Conservation (phyloP, 2,797 vertebrate species). For the Hyperoplus lanceolatus region DNA sequence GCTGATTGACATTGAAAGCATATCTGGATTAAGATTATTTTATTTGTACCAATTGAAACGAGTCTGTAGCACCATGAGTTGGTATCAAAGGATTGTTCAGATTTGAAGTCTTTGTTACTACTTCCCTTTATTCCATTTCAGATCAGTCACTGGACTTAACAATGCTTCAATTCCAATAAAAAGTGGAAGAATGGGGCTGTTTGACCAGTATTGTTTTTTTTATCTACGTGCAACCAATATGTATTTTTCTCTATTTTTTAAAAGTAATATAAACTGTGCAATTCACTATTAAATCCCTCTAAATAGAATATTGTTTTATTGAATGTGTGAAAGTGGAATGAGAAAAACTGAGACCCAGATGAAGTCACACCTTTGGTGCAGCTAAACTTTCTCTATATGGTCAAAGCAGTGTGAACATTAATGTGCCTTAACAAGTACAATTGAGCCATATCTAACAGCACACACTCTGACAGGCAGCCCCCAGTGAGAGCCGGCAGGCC, state of each 20-base stretch:
- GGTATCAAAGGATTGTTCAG: too few species aligned
- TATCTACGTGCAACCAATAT: too few species aligned
- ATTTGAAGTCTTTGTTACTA: too few species aligned
- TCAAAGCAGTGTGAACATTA: background rate
- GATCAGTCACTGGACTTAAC: too few species aligned
- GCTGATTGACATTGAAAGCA: background rate
- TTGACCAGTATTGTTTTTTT: too few species aligned
- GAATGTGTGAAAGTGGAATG: background rate
- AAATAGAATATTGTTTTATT: background rate
- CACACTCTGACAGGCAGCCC: constrained; percentile 55
- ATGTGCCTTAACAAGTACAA: constrained; percentile 44
- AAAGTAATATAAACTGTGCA: background rate
- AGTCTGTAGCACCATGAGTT: too few species aligned
- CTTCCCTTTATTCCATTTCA: too few species aligned
- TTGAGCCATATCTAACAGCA: constrained; percentile 48
- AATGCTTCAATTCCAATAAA: too few species aligned
- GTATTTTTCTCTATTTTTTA: too few species aligned
- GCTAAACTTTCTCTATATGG: constrained; percentile 6
- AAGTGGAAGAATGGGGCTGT: too few species aligned
- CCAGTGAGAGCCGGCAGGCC: constrained; percentile 34
- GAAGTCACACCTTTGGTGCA: background rate
- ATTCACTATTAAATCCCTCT: background rate
- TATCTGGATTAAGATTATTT: too few species aligned
- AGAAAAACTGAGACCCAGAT: background rate
- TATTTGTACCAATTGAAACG: too few species aligned